Percentiles rank a stretch among this genome's conserved stretches.
Conservation (phyloP, 2,888 invertebrate species). For the Lepas anatifera region DNA sequence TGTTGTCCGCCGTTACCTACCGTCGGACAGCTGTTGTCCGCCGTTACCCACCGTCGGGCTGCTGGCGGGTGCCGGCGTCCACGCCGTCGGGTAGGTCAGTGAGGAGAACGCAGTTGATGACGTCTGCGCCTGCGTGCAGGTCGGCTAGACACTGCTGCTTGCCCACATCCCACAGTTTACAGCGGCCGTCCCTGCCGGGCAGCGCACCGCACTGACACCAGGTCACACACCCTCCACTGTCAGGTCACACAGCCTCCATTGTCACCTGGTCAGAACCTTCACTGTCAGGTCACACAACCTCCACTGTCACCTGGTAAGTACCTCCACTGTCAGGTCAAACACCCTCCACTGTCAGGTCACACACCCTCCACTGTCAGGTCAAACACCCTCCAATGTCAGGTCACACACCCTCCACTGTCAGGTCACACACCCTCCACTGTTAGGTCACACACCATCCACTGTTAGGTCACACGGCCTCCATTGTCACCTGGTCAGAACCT, state of each 20-base stretch:
- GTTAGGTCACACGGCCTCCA: no score
- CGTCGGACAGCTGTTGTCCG: no score
- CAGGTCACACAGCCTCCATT: not conserved
- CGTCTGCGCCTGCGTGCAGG: conserved; percentile 40
- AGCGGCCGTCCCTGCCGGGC: conserved; percentile 49
- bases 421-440: no score
- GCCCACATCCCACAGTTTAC: conserved; percentile 56
- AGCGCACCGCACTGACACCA: not conserved
- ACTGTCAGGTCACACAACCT: no score
- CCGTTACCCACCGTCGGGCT: not conserved
- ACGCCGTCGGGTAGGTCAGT: conserved; percentile 18
- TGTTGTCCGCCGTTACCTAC: not conserved
- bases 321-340: no score
- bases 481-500: not conserved
- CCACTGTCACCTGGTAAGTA: no score
- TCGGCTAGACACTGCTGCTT: conserved; percentile 44
- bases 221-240: not conserved
- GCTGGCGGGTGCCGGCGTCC: not conserved
- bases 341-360: no score
- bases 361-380: no score
- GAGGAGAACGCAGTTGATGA: conserved; percentile 41
- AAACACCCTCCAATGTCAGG: conserved; percentile 50
- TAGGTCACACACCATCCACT: no score
- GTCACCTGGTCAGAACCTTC: not conserved
- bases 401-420: no score